Evolutionary conservation across 2,113 vertebrate genomes (phyloP).

Genomic region (Pseudorectes ferrugineus): DNA sequence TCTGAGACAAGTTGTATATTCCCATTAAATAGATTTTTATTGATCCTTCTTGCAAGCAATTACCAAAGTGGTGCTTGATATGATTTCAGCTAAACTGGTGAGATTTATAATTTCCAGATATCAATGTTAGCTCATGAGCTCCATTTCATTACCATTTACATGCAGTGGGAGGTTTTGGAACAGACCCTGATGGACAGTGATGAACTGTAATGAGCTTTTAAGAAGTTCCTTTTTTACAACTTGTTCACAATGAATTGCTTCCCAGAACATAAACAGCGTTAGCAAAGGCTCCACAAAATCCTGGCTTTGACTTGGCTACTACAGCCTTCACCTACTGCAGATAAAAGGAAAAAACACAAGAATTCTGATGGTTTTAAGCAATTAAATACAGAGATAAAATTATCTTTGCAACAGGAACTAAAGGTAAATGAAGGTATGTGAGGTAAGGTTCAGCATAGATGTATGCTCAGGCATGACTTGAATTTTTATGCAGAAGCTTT

Average conservation of each 20-base stretch:
- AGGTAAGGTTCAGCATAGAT: not conserved
- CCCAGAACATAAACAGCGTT: not conserved
- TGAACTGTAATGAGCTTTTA: not conserved
- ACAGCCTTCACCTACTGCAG: not conserved
- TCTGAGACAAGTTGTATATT: not conserved
- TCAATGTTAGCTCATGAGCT: not conserved
- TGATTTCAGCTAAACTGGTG: not conserved
- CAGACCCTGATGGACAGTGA: not conserved
- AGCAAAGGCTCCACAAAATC: not conserved
- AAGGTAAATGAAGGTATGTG: not conserved
- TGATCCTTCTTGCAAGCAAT: not conserved
- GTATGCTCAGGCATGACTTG: not conserved
- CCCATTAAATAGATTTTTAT: not conserved
- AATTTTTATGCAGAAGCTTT: slow-evolving; percentile 32
- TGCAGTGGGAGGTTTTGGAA: not conserved
- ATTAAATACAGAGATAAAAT: not conserved
- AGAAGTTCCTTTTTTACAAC: not conserved
- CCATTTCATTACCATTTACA: not conserved
- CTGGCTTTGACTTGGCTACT: not conserved
- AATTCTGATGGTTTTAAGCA: not conserved
- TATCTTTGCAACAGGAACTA: not conserved
- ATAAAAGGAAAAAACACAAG: not conserved
- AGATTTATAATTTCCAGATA: not conserved
- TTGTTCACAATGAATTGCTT: not conserved
- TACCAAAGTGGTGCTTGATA: not conserved